Evolutionary conservation across 2,113 vertebrate species (phyloP), one percentile per base, ranked within the genome.

Genomic region (Perca fluviatilis): DNA sequence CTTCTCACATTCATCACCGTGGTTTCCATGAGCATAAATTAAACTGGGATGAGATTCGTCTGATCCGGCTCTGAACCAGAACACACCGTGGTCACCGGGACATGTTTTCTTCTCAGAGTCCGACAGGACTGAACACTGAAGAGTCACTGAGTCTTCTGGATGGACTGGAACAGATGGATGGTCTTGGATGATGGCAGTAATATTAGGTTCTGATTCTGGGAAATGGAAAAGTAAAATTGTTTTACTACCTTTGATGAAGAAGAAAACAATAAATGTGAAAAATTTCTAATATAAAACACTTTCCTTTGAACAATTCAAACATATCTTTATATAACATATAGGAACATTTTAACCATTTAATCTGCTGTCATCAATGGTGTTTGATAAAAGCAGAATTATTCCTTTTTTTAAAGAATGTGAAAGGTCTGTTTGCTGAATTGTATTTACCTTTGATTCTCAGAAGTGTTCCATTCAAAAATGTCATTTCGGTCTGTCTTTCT

Each of bases 71-170:
- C 6, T 83, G 71, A 92, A 82, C 88, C 90, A 92, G 77, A 21
- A 82, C 15, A 87, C 62, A 3, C 13, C 79, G 75, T 67, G 68
- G 25, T 54, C 79, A 23, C 13, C 82, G 23, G 65, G 27, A 72
- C 77, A 90, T 6, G 3, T 46, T 21, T 65, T 66, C 0, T 40
- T 79, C 12, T 72, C 51, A 43, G 43, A 19, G 5, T 61, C 63
- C 18, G 65, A 70, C 49, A 89, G 18, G 56, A 89, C 43, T 7
- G 79, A 89, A 66, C 88, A 86, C 71, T 62, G 80, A 16, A 89
- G 77, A 74, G 65, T 77, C 60, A 89, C 66, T 2, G 76, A 65
- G 36, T 1, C 65, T 80, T 0, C 84, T 65, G 82, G 49, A 33
- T 15, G 66, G 46, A 79, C 6, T 5, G 51, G 40, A 49, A 76